phyloP scores from a whole-genome alignment of 2,888 invertebrate species.

The Sialis fuliginosa region DNA sequence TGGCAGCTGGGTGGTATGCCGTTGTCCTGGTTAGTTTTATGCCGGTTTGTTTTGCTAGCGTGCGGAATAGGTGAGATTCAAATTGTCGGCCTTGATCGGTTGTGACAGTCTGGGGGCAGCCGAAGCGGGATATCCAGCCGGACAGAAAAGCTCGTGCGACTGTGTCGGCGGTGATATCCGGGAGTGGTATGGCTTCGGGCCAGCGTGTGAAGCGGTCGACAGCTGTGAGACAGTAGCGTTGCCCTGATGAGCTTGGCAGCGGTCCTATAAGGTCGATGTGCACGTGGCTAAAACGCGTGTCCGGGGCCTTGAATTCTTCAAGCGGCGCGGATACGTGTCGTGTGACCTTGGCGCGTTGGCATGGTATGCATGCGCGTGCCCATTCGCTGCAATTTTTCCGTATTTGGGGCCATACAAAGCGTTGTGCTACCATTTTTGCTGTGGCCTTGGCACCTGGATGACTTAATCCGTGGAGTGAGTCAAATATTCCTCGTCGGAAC shows the following conservation, averaged over 20 bases:
- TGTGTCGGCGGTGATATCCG: conserved; percentile 12
- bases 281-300: conserved; percentile 6
- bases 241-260: no score
- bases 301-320: not conserved
- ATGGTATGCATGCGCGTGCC: conserved; percentile 10
- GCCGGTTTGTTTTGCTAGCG: conserved; percentile 7
- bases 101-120: conserved; percentile 8
- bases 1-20: conserved; percentile 11
- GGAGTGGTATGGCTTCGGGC: conserved; percentile 11
- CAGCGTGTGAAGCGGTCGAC: no score
- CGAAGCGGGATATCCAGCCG: conserved; percentile 13
- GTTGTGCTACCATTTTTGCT: conserved; percentile 5
- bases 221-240: no score
- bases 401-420: conserved; percentile 13
- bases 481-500: no score
- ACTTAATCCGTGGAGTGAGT: no score
- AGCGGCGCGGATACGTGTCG: conserved; percentile 7
- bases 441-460: no score
- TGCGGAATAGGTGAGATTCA: conserved; percentile 9
- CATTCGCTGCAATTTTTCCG: conserved; percentile 8
- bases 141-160: conserved; percentile 11
- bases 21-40: conserved; percentile 9
- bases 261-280: no score
- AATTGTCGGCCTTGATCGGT: conserved; percentile 14
- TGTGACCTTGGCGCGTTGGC: conserved; percentile 10